Base-by-base conservation (phyloP, 1,140 invertebrate species). In the Zaprionus camerounensis region DNA sequence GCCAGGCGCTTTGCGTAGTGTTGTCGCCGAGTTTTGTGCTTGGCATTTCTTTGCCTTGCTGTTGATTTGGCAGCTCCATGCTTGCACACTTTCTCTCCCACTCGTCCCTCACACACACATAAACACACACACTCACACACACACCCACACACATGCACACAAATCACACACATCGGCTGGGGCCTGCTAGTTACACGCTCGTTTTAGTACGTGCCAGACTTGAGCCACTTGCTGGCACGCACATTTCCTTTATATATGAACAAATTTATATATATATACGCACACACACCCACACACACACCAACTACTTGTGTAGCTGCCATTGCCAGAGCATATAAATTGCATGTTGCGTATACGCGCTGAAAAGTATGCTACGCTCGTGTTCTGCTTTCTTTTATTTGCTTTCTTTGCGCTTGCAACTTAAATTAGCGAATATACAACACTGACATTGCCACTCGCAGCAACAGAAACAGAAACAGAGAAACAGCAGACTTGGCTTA, bases 21-120 rank as follows among this genome's bases (percentile, higher is more conserved):
- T 90, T 90, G 84, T 90, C 81, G 79, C 78, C 81, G 76, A 70
- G 71, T 84, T 88, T 80, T 76, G 71, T 61, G 69, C 78, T 76
- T 78, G 73, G 71, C 71, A 81, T 87, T 87, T 80, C 81, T 83
- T 78, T 83, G 77, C 80, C 55, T 71, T 83, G 83, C 77, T 87
- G 84, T 58, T 70, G 71, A 87, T 87, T 87, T 87, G 81, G 71
- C 75, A 85, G 63, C 66, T 76, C 62, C 49, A 56, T 63, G 61
- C 67, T 36, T 53, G 20, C 31, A 41, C 49, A 46, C 49, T 22
- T 15, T 6, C 28, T 4, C 31, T 22, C 58, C 46, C 59, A 69
- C 63, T 38, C 63, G 31, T 11, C 15, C 22, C 62, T 6, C 78
- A 62, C 74, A 76, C 76, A 72, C 72, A 70, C 41, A 76, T 53